Evolutionary conservation across 2,888 invertebrate species (phyloP).

Genomic region (Hybos culiciformis): DNA sequence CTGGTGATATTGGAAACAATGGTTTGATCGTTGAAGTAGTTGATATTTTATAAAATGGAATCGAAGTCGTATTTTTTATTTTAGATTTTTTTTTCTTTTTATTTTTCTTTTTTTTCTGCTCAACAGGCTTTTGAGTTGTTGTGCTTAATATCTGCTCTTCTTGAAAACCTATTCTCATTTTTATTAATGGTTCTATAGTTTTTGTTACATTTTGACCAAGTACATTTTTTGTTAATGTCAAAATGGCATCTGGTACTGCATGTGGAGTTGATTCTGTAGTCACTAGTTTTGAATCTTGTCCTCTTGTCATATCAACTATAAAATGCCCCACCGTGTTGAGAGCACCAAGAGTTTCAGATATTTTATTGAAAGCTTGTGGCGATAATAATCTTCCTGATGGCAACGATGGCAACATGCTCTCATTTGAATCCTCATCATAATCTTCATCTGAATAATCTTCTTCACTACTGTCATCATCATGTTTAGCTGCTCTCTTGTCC

Average conservation of each 20-base stretch:
- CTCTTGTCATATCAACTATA: constrained; percentile 65
- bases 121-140: not conserved
- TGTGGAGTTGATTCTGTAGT: constrained; percentile 33
- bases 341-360: constrained; percentile 58
- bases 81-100: constrained; percentile 25
- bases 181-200: constrained; percentile 60
- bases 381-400: constrained; percentile 44
- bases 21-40: constrained; percentile 33
- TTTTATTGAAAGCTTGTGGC: constrained; percentile 45
- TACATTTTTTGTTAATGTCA: constrained; percentile 68
- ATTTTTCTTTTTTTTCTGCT: constrained; percentile 27
- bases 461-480: constrained; percentile 9
- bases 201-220: constrained; percentile 63
- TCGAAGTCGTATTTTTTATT: constrained; percentile 24
- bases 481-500: constrained; percentile 9
- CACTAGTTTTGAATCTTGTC: constrained; percentile 21
- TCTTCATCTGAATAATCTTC: constrained; percentile 8
- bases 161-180: constrained; percentile 26
- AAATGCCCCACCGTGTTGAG: constrained; percentile 76
- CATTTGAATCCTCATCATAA: constrained; percentile 23
- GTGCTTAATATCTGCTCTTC: constrained; percentile 7
- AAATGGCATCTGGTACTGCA: constrained; percentile 57
- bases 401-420: too few relatives aligned
- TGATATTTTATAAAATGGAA: constrained; percentile 22
- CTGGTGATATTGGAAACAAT: constrained; percentile 19